Percentiles rank a stretch among this genome's conserved stretches.
Evolutionary conservation across 2,888 invertebrate genomes (phyloP).

Genomic region (Hedya salicella): DNA sequence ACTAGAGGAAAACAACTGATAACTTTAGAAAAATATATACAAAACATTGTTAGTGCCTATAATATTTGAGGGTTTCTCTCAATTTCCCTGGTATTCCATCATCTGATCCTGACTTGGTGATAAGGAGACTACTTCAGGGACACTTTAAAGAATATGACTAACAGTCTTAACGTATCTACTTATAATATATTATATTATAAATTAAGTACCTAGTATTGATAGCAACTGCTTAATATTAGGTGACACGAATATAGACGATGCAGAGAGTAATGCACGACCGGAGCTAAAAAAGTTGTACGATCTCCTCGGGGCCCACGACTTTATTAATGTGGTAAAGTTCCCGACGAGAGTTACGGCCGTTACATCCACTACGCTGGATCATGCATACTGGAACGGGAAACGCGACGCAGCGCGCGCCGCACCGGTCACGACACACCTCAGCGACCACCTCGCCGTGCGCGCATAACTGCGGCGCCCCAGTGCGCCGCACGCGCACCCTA

Average conservation of each 20-base stretch:
- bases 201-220: constrained; percentile 1
- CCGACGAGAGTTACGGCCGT: constrained; percentile 2
- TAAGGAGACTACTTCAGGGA: too few relatives aligned
- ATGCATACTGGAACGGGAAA: constrained; percentile 1
- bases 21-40: too few relatives aligned
- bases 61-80: too few relatives aligned
- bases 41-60: too few relatives aligned
- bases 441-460: constrained; percentile 3
- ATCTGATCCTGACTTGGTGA: too few relatives aligned
- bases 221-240: constrained; percentile 13
- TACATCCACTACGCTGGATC: background rate
- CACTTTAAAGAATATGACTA: too few relatives aligned
- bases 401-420: background rate
- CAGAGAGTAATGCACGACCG: background rate
- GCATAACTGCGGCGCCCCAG: constrained; percentile 1
- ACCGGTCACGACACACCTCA: constrained; percentile 1
- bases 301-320: background rate
- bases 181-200: too few relatives aligned
- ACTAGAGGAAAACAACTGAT: too few relatives aligned
- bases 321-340: too few relatives aligned
- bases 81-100: too few relatives aligned
- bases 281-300: constrained; percentile 8
- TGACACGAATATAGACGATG: constrained; percentile 6
- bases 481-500: background rate
- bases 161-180: too few relatives aligned